These are phyloP conservation scores for Sphenopsis melanotis DNA, from an alignment of 2,797 vertebrate genomes.

Conservation along the genomic window DNA sequence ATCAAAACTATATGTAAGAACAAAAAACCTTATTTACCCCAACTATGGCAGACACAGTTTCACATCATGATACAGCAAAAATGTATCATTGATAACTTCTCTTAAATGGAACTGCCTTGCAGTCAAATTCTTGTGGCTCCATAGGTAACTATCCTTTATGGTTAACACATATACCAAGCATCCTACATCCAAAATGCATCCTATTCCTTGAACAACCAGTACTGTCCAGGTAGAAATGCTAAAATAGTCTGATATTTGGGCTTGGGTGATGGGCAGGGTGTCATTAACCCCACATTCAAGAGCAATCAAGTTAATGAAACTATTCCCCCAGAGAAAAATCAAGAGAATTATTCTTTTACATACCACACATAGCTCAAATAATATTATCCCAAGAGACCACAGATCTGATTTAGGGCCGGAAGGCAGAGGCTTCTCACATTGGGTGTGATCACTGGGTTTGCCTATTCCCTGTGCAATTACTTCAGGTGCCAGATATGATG, in stretches of 20 bases:
- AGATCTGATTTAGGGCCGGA: conserved; percentile 95
- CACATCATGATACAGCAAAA: background rate
- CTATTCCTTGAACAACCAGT: background rate
- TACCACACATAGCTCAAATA: conserved; percentile 95
- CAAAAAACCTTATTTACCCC: background rate
- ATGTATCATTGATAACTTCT: background rate
- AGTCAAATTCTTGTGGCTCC: background rate
- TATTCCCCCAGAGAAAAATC: background rate
- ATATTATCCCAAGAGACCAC: conserved; percentile 93
- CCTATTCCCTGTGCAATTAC: conserved; percentile 90
- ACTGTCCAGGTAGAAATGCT: background rate
- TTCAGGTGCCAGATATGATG: conserved; percentile 95
- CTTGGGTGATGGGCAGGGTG: background rate
- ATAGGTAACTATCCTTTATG: background rate
- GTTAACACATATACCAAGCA: background rate
- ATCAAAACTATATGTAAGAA: background rate
- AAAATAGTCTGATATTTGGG: background rate
- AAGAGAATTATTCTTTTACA: conserved; percentile 56
- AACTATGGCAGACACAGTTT: background rate
- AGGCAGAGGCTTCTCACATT: conserved; percentile 80
- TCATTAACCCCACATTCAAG: background rate
- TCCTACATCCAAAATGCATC: background rate
- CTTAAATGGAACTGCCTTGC: background rate
- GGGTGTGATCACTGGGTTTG: conserved; percentile 80
- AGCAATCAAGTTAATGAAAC: background rate